A percentile compares a stretch with the other conserved stretches of the same genome.
phyloP scores from a whole-genome alignment of 1,140 invertebrate genomes.

The Oreohelix idahoensis region DNA sequence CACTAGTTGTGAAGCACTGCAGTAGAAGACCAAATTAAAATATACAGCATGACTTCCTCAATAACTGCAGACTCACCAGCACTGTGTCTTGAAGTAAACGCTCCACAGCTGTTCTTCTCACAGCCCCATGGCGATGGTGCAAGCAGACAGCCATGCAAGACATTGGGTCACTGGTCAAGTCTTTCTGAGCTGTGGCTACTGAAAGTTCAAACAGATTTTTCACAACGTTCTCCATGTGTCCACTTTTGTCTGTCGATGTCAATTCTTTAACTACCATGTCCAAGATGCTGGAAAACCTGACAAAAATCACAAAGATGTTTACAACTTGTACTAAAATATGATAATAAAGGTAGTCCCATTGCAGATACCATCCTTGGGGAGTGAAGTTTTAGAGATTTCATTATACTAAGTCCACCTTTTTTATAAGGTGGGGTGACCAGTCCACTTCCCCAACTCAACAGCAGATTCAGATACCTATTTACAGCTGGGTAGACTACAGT shows the following conservation, averaged over 20 bases:
- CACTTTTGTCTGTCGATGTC: neutral
- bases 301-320: neutral
- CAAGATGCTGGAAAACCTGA: neutral
- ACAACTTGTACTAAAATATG: too few species aligned
- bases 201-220: conserved; percentile 43
- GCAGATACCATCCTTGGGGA: too few species aligned
- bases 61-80: conserved; percentile 45
- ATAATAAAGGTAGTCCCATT: too few species aligned
- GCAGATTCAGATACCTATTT: too few species aligned
- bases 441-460: too few species aligned
- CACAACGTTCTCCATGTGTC: neutral
- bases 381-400: too few species aligned
- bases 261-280: neutral
- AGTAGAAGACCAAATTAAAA: too few species aligned
- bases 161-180: conserved; percentile 53
- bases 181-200: conserved; percentile 57
- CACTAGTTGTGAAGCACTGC: too few species aligned
- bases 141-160: conserved; percentile 59
- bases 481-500: too few species aligned
- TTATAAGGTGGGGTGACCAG: too few species aligned
- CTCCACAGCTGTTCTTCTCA: conserved; percentile 58
- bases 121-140: conserved; percentile 55
- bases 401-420: too few species aligned
- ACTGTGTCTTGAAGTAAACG: conserved; percentile 55
- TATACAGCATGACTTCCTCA: too few species aligned